These are phyloP conservation scores for Ranitomeya imitator DNA, from an alignment of 2,113 vertebrate genomes.

Conservation along the genomic window DNA sequence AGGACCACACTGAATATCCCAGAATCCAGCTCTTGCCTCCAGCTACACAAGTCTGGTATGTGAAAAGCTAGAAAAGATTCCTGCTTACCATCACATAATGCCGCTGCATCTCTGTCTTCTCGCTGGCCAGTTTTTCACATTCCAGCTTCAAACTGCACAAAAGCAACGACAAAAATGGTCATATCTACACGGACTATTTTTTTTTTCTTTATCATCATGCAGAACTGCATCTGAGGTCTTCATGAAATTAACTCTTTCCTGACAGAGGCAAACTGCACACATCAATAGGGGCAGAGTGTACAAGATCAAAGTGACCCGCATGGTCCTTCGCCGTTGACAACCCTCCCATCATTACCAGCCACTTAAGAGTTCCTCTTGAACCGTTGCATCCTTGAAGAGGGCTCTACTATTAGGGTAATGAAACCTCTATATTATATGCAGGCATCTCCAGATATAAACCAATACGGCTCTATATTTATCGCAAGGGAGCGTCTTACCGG, in stretches of 20 bases:
- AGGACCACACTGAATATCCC: background rate
- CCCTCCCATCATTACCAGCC: background rate
- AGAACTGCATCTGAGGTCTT: background rate
- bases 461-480: background rate
- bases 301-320: background rate
- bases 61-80: conserved; percentile 57
- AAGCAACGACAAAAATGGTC: conserved; percentile 58
- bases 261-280: no score
- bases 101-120: conserved; percentile 98
- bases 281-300: background rate
- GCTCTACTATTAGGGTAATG: background rate
- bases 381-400: background rate
- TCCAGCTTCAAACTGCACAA: conserved; percentile 90
- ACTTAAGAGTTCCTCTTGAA: background rate
- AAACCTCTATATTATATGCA: background rate
- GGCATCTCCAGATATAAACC: background rate
- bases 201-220: no score
- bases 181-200: conserved; percentile 26
- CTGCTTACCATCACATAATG: conserved; percentile 97
- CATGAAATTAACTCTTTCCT: conserved; percentile 6
- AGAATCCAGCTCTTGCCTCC: conserved; percentile 46
- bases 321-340: background rate
- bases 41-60: conserved; percentile 7
- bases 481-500: background rate
- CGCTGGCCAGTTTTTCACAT: conserved; percentile 95